These are phyloP conservation scores for Miltochrista miniata DNA, from an alignment of 2,888 invertebrate genomes.

Conservation along the genomic window DNA sequence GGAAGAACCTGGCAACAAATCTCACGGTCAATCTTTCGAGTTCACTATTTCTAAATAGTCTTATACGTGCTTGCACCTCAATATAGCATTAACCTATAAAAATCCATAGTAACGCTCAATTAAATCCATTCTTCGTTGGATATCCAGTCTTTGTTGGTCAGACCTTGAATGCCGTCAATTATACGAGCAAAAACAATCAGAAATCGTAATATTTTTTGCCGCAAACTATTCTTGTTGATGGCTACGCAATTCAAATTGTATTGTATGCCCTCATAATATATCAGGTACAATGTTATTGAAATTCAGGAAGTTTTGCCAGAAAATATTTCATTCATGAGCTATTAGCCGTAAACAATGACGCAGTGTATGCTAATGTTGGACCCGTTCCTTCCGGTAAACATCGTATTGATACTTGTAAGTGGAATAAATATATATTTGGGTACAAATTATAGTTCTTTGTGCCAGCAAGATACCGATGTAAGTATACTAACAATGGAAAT, in stretches of 20 bases:
- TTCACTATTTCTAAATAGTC: too few species aligned
- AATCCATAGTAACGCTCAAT: constrained; percentile 6
- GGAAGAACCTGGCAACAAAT: too few species aligned
- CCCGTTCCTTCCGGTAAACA: constrained; percentile 40
- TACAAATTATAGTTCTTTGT: constrained; percentile 33
- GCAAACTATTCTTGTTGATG: constrained; percentile 27
- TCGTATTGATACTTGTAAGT: constrained; percentile 27
- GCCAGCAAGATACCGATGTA: constrained; percentile 37
- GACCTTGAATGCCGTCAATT: constrained; percentile 37
- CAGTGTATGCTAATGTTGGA: constrained; percentile 42
- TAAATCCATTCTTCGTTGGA: constrained; percentile 19
- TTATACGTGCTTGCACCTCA: too few species aligned
- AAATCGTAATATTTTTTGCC: constrained; percentile 23
- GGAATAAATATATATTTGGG: constrained; percentile 52
- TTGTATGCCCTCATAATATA: constrained; percentile 8
- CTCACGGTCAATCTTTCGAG: too few species aligned
- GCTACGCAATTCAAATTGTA: constrained; percentile 1
- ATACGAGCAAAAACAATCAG: constrained; percentile 14
- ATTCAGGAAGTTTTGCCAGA: constrained; percentile 9
- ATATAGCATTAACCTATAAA: too few species aligned
- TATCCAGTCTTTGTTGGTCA: constrained; percentile 17
- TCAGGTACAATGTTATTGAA: constrained; percentile 9
- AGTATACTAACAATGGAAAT: constrained; percentile 59
- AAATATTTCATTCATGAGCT: constrained; percentile 26
- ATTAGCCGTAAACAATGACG: constrained; percentile 45